Conservation (phyloP, 2,113 vertebrate species). For the Epinephelus cyanopodus region DNA sequence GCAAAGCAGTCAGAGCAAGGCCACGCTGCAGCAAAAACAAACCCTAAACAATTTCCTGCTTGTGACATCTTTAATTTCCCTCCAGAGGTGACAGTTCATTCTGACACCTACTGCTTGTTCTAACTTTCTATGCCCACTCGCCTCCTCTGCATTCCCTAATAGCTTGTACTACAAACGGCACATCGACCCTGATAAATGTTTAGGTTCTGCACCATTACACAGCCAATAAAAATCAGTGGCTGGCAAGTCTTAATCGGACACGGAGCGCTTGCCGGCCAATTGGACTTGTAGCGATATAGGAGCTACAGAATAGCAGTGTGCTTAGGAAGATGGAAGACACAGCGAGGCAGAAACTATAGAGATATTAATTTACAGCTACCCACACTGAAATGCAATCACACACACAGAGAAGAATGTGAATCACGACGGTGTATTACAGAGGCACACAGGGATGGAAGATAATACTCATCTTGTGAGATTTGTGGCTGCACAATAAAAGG, state of each 20-base stretch:
- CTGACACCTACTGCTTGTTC: slow-evolving; percentile 51
- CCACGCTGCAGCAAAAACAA: slow-evolving; percentile 58
- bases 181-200: slow-evolving; percentile 86
- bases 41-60: slow-evolving; percentile 48
- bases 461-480: slow-evolving; percentile 49
- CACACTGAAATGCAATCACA: slow-evolving; percentile 60
- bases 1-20: slow-evolving; percentile 35
- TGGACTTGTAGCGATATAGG: slow-evolving; percentile 56
- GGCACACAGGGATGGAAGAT: slow-evolving; percentile 42
- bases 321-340: slow-evolving; percentile 48
- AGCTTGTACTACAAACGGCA: slow-evolving; percentile 75
- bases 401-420: slow-evolving; percentile 46
- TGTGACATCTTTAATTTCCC: slow-evolving; percentile 69
- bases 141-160: slow-evolving; percentile 65
- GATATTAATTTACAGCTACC: slow-evolving; percentile 53
- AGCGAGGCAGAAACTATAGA: slow-evolving; percentile 22
- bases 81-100: slow-evolving; percentile 59
- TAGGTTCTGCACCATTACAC: slow-evolving; percentile 83
- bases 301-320: slow-evolving; percentile 39
- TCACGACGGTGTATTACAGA: slow-evolving; percentile 34
- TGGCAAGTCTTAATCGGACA: slow-evolving; percentile 80
- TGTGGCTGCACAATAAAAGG: slow-evolving; percentile 52
- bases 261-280: slow-evolving; percentile 68
- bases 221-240: slow-evolving; percentile 85
- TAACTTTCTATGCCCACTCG: slow-evolving; percentile 46